Evolutionary conservation across 2,797 vertebrate genomes (phyloP).

Genomic region (Pteropus rufus): DNA sequence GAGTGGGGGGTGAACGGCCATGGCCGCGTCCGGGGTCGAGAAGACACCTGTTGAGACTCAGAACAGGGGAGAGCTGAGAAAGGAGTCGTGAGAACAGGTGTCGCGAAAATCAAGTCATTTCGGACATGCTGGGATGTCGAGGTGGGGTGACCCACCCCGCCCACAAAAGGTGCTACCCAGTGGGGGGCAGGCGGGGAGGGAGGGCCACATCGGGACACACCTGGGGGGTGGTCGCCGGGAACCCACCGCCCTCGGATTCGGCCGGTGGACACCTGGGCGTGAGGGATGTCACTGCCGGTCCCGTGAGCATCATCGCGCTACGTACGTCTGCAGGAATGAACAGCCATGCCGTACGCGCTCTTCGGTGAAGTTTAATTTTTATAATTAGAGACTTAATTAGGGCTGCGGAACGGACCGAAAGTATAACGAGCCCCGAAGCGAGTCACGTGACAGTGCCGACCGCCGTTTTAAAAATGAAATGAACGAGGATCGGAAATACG

Average conservation of each 20-base stretch:
- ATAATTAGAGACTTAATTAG: neutral
- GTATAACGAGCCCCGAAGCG: neutral
- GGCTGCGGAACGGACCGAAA: neutral
- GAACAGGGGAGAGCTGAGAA: neutral
- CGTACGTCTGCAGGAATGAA: neutral
- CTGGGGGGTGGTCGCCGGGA: too few relatives aligned
- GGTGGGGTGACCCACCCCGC: neutral
- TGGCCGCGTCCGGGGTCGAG: neutral
- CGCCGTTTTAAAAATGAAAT: neutral
- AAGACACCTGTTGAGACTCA: neutral
- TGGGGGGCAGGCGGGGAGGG: neutral
- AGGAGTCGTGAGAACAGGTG: too few relatives aligned
- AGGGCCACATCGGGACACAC: neutral
- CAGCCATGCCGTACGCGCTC: neutral
- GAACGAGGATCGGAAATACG: neutral
- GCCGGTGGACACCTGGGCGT: too few relatives aligned
- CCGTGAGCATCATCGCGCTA: neutral
- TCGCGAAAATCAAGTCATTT: neutral
- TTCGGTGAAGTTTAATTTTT: neutral
- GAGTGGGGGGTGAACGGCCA: neutral
- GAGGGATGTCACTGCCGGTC: too few relatives aligned
- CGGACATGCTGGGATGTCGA: neutral
- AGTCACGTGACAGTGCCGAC: neutral
- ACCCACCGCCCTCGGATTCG: too few relatives aligned
- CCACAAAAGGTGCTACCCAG: neutral